Percentiles rank a stretch among this genome's conserved stretches.
phyloP scores from a whole-genome alignment of 92 coral and sea anemone genomes.

The Bergia sp. region DNA sequence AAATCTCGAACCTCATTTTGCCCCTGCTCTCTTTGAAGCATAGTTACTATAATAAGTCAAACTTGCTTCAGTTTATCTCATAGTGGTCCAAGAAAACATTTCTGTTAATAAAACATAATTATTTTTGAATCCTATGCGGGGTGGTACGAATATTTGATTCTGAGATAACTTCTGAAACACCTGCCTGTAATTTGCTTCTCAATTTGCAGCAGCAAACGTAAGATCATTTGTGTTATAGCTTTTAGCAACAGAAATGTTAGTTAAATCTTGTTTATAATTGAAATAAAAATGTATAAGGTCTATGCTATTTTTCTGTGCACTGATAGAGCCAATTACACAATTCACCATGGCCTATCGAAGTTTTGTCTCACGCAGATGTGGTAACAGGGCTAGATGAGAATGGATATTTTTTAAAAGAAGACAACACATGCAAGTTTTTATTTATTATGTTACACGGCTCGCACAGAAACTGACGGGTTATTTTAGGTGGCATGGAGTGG shows the following conservation, averaged over 20 bases:
- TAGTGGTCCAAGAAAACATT: constrained; percentile 22
- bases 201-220: background rate
- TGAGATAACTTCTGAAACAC: background rate
- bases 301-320: background rate
- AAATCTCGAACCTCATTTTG: background rate
- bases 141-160: background rate
- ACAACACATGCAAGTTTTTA: background rate
- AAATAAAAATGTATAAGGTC: background rate
- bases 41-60: background rate
- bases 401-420: too few relatives aligned
- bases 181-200: constrained; percentile 13
- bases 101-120: background rate
- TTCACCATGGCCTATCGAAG: background rate
- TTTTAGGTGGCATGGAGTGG: too few relatives aligned
- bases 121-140: background rate
- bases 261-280: background rate
- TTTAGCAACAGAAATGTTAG: background rate
- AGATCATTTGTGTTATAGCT: background rate
- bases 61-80: background rate
- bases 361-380: background rate
- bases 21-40: background rate
- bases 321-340: background rate
- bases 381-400: background rate
- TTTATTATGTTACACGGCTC: background rate
- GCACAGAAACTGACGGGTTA: background rate